Conservation (phyloP, 2,113 vertebrate genomes). For the Atlantisia rogersi region DNA sequence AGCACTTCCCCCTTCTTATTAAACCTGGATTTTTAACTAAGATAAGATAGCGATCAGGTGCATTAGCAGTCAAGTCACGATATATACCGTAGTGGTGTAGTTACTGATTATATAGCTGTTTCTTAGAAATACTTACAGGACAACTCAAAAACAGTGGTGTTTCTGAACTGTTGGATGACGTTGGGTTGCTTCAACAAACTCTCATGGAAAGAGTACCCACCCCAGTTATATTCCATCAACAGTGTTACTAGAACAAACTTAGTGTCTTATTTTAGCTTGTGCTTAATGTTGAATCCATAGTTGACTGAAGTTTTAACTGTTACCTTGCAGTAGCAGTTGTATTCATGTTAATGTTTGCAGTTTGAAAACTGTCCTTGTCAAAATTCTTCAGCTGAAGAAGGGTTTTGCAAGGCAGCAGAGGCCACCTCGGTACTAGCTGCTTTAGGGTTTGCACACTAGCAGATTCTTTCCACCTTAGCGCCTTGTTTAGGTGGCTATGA, state of each 20-base stretch:
- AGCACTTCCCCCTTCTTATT: neutral
- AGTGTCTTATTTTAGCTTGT: neutral
- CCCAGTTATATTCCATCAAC: neutral
- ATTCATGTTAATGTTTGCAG: neutral
- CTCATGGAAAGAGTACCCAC: neutral
- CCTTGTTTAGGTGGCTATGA: neutral
- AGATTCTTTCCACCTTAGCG: neutral
- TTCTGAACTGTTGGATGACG: neutral
- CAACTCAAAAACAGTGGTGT: neutral
- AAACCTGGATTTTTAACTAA: neutral
- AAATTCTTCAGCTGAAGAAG: neutral
- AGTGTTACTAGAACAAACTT: neutral
- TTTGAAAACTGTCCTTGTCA: neutral
- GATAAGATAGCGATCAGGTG: neutral
- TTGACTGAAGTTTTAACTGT: neutral
- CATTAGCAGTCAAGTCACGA: constrained; percentile 47
- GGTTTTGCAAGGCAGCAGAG: neutral
- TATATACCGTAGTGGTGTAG: neutral
- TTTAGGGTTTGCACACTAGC: neutral
- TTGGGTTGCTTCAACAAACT: neutral
- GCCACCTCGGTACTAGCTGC: neutral
- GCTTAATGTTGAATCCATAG: neutral
- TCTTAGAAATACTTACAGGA: neutral
- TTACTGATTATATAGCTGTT: constrained; percentile 28
- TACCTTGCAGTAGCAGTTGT: neutral